These are phyloP conservation scores for Mimachlamys varia DNA, from an alignment of 2,888 invertebrate species.

Conservation along the genomic window DNA sequence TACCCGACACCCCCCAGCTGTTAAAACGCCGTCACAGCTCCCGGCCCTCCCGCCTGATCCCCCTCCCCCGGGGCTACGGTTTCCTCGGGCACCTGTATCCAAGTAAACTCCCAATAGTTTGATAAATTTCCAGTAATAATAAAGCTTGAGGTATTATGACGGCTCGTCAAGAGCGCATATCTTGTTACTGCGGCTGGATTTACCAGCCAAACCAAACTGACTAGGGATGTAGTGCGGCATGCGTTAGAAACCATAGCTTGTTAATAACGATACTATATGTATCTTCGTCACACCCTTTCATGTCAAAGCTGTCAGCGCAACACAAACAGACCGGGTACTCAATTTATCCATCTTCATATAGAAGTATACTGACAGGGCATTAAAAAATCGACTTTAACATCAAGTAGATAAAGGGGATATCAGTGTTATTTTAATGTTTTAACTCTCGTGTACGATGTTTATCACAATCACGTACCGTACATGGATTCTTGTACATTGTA, in stretches of 20 bases:
- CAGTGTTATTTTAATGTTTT: no score
- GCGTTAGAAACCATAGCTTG: background rate
- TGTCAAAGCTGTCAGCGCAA: background rate
- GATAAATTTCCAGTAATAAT: conserved; percentile 28
- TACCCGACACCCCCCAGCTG: conserved; percentile 36
- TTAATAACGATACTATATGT: background rate
- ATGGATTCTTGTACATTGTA: no score
- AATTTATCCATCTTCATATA: background rate
- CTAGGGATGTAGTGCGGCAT: background rate
- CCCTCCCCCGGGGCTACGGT: conserved; percentile 2
- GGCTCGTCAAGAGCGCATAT: background rate
- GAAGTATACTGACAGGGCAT: background rate
- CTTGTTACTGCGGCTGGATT: background rate
- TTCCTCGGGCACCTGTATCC: conserved; percentile 6
- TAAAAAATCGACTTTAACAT: background rate
- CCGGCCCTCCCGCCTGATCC: background rate
- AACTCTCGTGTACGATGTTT: no score
- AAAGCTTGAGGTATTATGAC: background rate
- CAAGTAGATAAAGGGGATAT: background rate
- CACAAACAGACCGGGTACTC: background rate
- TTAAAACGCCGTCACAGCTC: background rate
- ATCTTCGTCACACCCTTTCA: background rate
- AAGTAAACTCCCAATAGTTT: background rate
- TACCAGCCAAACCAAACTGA: background rate
- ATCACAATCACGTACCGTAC: no score